These are phyloP conservation scores for Falco rusticolus DNA, from an alignment of 2,797 vertebrate genomes.

Conservation along the genomic window DNA sequence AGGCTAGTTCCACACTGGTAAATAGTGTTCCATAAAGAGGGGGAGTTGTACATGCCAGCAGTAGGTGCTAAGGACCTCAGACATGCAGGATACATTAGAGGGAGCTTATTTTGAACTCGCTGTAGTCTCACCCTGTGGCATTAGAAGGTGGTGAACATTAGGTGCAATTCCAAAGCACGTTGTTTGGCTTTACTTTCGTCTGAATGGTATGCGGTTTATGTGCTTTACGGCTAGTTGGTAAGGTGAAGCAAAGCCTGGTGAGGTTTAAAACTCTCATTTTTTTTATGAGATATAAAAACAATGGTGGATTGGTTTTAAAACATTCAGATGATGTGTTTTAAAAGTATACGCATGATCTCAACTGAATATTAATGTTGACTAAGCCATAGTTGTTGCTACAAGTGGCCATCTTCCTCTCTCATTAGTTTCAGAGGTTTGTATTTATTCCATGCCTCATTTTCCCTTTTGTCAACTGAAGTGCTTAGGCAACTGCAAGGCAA, in stretches of 20 bases:
- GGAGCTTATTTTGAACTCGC: not conserved
- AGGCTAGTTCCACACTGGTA: not conserved
- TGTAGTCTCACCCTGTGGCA: not conserved
- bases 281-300: too few relatives aligned
- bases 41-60: not conserved
- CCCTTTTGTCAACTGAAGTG: not conserved
- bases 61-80: not conserved
- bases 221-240: not conserved
- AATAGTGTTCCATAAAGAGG: not conserved
- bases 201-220: not conserved
- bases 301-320: too few relatives aligned
- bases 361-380: not conserved
- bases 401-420: not conserved
- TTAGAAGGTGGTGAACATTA: not conserved
- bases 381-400: not conserved
- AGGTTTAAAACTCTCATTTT: not conserved
- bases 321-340: not conserved
- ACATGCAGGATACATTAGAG: rapidly evolving
- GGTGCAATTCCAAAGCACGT: not conserved
- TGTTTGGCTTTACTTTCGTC: not conserved
- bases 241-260: not conserved
- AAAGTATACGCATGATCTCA: not conserved
- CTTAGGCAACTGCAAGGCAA: not conserved
- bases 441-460: not conserved
- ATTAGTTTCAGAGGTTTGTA: not conserved